Evolutionary conservation across 2,888 invertebrate species (phyloP), one percentile per base, ranked within the genome.

Genomic region (Spialia ferax): DNA sequence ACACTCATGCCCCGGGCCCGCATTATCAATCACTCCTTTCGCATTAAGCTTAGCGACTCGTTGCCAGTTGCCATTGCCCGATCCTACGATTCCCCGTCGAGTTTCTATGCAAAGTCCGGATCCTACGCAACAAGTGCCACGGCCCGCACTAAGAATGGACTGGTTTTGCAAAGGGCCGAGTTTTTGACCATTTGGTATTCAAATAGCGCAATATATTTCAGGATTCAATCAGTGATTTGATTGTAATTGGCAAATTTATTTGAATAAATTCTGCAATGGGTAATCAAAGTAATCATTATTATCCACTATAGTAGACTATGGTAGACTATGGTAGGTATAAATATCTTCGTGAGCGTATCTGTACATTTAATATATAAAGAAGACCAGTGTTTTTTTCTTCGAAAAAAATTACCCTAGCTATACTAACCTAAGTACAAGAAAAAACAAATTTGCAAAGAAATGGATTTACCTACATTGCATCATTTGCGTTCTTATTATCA

Each of bases 61-160:
- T 81, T 79, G 73, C 74, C 59, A 52, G 81, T 81, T 79, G 73
- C 74, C 59, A 52, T 38, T 62, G 73, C 69, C 77, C 82, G 76
- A 84, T 45, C 60, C 85, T 84, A 83, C 13, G 3, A 13, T n/a
- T n/a, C 78, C 80, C 77, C 22, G 75, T 75, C 74, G 75, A 75
- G 78, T 86, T 84, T 81, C 79, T 80, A 87, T 87, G 84, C 87
- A 85, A 83, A 83, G 32, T 54, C 78, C 73, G 75, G 79, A 79
- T 83, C 89, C 63, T 65, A 50, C 38, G 57, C 87, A 88, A 85
- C 88, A 85, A 88, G 86, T 86, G 85, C 84, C 83, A 84, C 81
- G 85, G 79, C 75, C 79, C 76, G 72, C 74, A 76, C 74, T 75
- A 74, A 77, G 80, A 77, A 18, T 54, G 54, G 63, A 59, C 65